These are phyloP conservation scores for Drosophila trapezifrons DNA, from an alignment of 1,140 invertebrate genomes.

Conservation along the genomic window DNA sequence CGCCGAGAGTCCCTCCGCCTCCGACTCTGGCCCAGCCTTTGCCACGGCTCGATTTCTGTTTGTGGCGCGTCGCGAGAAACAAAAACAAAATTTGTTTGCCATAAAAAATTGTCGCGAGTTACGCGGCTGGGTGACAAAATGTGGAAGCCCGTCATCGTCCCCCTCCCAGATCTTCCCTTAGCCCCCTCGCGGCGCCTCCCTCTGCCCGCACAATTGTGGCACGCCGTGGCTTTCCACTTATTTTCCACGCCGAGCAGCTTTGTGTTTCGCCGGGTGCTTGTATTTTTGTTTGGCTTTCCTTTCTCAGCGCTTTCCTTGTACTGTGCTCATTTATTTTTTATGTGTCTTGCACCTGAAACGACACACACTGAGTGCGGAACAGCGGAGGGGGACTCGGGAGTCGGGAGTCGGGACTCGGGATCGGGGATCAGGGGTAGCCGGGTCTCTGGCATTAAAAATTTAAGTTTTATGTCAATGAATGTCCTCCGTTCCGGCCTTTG, in stretches of 20 bases:
- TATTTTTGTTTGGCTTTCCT: constrained; percentile 34
- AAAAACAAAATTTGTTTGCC: constrained; percentile 56
- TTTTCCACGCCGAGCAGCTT: constrained; percentile 52
- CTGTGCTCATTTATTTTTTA: constrained; percentile 74
- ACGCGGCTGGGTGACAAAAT: constrained; percentile 64
- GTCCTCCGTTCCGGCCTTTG: constrained; percentile 41
- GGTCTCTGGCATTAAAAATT: constrained; percentile 71
- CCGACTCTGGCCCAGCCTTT: background rate
- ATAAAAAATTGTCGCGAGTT: constrained; percentile 54
- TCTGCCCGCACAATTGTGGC: constrained; percentile 43
- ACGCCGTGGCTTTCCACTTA: constrained; percentile 42
- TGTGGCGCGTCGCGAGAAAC: constrained; percentile 40
- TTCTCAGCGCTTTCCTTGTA: constrained; percentile 25
- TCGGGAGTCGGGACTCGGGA: constrained; percentile 1
- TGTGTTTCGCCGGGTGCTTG: constrained; percentile 27
- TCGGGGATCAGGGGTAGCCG: background rate
- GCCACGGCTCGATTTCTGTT: constrained; percentile 31
- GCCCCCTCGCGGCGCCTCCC: background rate
- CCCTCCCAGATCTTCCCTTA: constrained; percentile 5
- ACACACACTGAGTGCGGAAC: constrained; percentile 31
- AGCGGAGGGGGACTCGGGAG: background rate
- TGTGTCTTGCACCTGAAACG: constrained; percentile 73
- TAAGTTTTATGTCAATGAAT: constrained; percentile 75
- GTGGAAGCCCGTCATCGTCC: constrained; percentile 15
- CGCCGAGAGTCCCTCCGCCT: constrained; percentile 10